These are phyloP conservation scores for Semicossyphus pulcher DNA, from an alignment of 2,113 vertebrate genomes.

Conservation along the genomic window DNA sequence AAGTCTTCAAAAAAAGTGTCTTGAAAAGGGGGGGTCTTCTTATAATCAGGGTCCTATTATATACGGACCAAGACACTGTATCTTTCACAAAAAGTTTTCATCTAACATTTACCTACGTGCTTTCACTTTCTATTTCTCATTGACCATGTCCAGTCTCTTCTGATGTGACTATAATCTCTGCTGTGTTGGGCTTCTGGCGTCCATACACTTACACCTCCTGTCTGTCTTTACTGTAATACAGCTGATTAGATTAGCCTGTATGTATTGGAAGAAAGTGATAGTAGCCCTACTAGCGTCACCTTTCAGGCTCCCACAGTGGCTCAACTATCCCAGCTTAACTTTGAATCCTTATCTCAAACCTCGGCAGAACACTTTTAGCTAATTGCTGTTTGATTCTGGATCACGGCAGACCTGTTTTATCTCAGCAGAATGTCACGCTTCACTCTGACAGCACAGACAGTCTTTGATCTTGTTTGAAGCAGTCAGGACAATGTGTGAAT, in stretches of 20 bases:
- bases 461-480: constrained; percentile 59
- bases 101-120: not conserved
- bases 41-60: no score
- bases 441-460: constrained; percentile 37
- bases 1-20: no score
- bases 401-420: constrained; percentile 32
- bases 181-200: constrained; percentile 59
- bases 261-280: constrained; percentile 45
- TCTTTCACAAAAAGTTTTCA: constrained; percentile 10
- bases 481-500: constrained; percentile 30
- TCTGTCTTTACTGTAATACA: constrained; percentile 58
- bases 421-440: constrained; percentile 26
- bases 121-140: not conserved
- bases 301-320: constrained; percentile 33
- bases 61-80: no score
- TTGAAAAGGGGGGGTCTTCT: no score
- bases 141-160: constrained; percentile 19
- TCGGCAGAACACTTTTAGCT: constrained; percentile 39
- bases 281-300: constrained; percentile 28
- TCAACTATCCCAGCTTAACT: constrained; percentile 53
- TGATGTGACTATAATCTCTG: constrained; percentile 53
- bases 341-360: constrained; percentile 64
- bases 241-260: constrained; percentile 72
- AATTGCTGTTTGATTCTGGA: constrained; percentile 43
- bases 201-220: constrained; percentile 51